Base-by-base conservation (phyloP, 2,797 vertebrate genomes). In the Geotrypetes seraphini region DNA sequence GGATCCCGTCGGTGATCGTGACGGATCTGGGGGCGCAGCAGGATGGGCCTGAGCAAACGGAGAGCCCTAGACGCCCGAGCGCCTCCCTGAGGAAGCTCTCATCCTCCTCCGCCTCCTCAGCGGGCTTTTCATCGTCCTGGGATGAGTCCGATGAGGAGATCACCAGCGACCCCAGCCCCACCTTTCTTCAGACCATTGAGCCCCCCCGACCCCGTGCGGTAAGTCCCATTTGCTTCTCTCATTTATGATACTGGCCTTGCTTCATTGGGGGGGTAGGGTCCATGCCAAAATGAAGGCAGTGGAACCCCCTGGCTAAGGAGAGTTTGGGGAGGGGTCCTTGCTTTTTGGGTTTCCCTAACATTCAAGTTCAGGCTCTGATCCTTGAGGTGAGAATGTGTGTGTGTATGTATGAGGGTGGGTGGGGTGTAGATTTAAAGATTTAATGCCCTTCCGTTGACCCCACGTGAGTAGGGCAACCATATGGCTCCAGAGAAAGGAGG, bases 131-230 rank as follows among this genome's bases (percentile, higher is more conserved):
- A 27, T 98, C 94, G 0, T 99, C 95, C 28, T 97, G 89, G 78
- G 96, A 99, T 27, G 96, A 99, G 57, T 99, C 96, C 0, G 94
- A 97, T 58, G 96, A 99, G 28, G 96, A 99, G 46, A 84, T 96
- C 31, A 96, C 93, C 65, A 98, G 95, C 0, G 96, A 99, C 31
- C 85, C 86, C 30, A 82, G 80, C 22, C 77, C 90, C 0, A 82
- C 81, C 7, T 79, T 85, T 44, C 78, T 97, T 34, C 90, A 81
- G 47, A 91, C 94, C 3, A 70, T 91, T 39, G 78, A 83, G 47
- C 78, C 83, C 54, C 88, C 92, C 73, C 84, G 78, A 36, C 91
- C 75, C 7, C 62, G 71, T 77, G 96, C 96, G 54, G 96, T 97
- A 57, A 96, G 95, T 88, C 17, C 32, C 21, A 17, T 5, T 32